Conservation (phyloP, 2,797 vertebrate species). For the Botia almorhae region DNA sequence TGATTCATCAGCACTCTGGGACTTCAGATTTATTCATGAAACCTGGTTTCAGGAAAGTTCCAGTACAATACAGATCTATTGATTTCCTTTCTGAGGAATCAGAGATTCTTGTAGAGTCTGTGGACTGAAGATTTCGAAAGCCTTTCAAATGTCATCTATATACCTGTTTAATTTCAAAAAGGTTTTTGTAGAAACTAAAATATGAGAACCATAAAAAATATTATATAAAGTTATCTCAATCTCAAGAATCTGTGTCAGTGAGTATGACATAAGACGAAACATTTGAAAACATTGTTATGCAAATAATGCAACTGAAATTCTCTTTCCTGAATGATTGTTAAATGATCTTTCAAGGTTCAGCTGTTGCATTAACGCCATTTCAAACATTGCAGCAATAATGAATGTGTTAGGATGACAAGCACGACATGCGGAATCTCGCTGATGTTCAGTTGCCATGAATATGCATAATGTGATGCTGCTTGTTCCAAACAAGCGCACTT, state of each 20-base stretch:
- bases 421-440: slow-evolving; percentile 69
- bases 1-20: slow-evolving; percentile 62
- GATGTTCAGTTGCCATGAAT: slow-evolving; percentile 65
- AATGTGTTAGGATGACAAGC: slow-evolving; percentile 68
- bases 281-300: slow-evolving; percentile 42
- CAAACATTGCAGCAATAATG: slow-evolving; percentile 68
- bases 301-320: slow-evolving; percentile 37
- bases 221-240: too few relatives aligned
- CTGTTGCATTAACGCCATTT: slow-evolving; percentile 14
- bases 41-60: slow-evolving; percentile 58
- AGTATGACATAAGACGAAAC: background rate
- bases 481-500: slow-evolving; percentile 61
- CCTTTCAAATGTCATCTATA: slow-evolving; percentile 40
- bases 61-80: slow-evolving; percentile 60
- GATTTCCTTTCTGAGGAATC: slow-evolving; percentile 40
- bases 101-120: slow-evolving; percentile 51
- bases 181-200: background rate
- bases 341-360: slow-evolving; percentile 65
- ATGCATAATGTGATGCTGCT: slow-evolving; percentile 64
- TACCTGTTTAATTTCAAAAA: slow-evolving; percentile 24
- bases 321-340: background rate
- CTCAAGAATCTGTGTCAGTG: too few relatives aligned
- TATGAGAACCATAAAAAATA: background rate
- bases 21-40: slow-evolving; percentile 66
- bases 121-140: slow-evolving; percentile 38